Evolutionary conservation across 2,888 invertebrate species (phyloP).

Genomic region (Heliconius aoede): DNA sequence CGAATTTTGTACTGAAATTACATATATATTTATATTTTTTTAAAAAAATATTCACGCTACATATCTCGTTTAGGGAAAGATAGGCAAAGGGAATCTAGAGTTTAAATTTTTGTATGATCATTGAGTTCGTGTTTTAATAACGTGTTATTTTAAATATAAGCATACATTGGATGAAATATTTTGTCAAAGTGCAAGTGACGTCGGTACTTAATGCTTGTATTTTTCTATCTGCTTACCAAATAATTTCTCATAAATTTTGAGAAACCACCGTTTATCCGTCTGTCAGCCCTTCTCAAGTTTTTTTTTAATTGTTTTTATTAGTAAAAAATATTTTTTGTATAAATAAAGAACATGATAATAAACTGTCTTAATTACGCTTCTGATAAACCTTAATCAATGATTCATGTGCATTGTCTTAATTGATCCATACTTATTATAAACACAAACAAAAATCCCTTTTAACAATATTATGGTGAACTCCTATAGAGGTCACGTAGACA

Average conservation of each 20-base stretch:
- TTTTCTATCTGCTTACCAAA: not conserved
- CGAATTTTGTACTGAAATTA: conserved; percentile 5
- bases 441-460: conserved; percentile 8
- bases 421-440: not conserved
- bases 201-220: not conserved
- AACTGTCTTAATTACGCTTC: not conserved
- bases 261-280: not conserved
- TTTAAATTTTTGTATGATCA: not conserved
- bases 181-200: not conserved
- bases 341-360: not conserved
- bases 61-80: no score
- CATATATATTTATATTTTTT: not conserved
- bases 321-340: not conserved
- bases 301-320: no score
- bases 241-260: not conserved
- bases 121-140: not conserved
- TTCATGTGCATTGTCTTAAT: not conserved
- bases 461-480: conserved; percentile 16
- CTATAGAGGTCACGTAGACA: conserved; percentile 16
- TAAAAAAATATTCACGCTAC: no score
- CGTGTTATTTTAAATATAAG: not conserved
- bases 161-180: not conserved
- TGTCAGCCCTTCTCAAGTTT: no score
- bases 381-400: not conserved
- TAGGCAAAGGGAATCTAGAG: no score